Percentiles rank a stretch among this genome's conserved stretches.
Evolutionary conservation across 2,113 vertebrate genomes (phyloP).

Genomic region (Muntiacus muntjak): DNA sequence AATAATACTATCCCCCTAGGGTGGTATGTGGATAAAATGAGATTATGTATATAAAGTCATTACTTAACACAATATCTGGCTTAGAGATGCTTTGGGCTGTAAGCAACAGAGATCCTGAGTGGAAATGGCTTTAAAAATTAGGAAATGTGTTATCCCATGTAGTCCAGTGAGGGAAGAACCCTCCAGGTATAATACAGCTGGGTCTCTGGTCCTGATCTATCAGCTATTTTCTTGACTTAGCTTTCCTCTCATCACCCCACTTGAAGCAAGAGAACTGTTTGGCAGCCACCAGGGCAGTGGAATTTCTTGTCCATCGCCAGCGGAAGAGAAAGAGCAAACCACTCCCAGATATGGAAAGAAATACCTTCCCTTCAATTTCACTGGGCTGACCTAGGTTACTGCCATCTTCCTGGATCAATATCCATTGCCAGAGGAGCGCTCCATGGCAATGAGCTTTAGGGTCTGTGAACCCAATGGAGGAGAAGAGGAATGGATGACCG

Average conservation of each 20-base stretch:
- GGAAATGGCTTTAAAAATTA: conserved; percentile 24
- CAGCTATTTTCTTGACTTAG: background rate
- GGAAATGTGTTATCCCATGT: background rate
- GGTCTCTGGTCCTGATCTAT: background rate
- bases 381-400: background rate
- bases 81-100: background rate
- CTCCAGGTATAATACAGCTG: background rate
- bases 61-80: background rate
- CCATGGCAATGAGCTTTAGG: background rate
- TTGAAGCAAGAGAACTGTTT: background rate
- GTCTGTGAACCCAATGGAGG: background rate
- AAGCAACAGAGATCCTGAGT: background rate
- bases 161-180: background rate
- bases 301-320: background rate
- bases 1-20: background rate
- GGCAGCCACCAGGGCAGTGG: background rate
- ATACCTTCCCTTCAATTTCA: background rate
- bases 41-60: background rate
- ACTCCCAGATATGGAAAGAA: background rate
- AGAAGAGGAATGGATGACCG: background rate
- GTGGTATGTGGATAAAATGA: conserved; percentile 4
- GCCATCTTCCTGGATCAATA: background rate
- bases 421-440: background rate
- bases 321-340: background rate
- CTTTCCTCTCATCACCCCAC: background rate